These are phyloP conservation scores for Papilio glaucus DNA, from an alignment of 1,140 invertebrate genomes.

Conservation along the genomic window DNA sequence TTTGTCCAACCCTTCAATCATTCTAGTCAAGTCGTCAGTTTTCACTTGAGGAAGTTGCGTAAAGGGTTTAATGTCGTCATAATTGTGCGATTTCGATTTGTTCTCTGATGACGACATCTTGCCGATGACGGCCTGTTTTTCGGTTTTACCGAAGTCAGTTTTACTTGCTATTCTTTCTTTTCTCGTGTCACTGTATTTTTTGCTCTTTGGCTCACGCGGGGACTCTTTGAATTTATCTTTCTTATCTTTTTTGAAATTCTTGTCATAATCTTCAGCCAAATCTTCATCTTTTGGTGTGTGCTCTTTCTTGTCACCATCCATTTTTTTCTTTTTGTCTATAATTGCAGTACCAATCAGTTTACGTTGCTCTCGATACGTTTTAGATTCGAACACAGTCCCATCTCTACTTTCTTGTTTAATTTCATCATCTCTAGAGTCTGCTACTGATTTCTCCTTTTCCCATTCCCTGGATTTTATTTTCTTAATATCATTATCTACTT, in stretches of 20 bases:
- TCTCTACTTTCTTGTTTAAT: slow-evolving; percentile 66
- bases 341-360: slow-evolving; percentile 56
- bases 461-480: slow-evolving; percentile 80
- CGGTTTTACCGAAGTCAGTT: slow-evolving; percentile 62
- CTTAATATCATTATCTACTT: slow-evolving; percentile 72
- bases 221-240: slow-evolving; percentile 72
- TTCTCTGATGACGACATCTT: slow-evolving; percentile 69
- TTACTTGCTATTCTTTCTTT: slow-evolving; percentile 76
- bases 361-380: slow-evolving; percentile 72
- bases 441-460: slow-evolving; percentile 76
- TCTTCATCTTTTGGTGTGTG: slow-evolving; percentile 63
- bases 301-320: slow-evolving; percentile 67
- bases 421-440: slow-evolving; percentile 77
- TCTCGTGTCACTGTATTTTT: slow-evolving; percentile 80
- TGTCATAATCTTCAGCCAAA: slow-evolving; percentile 57
- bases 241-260: slow-evolving; percentile 68
- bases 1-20: slow-evolving; percentile 77
- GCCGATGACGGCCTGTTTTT: slow-evolving; percentile 69
- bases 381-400: slow-evolving; percentile 69
- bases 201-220: slow-evolving; percentile 75
- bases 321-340: slow-evolving; percentile 74
- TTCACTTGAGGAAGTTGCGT: slow-evolving; percentile 80
- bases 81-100: slow-evolving; percentile 66
- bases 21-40: slow-evolving; percentile 75
- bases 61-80: slow-evolving; percentile 81